These are phyloP conservation scores for Pedicia rivosa DNA, from an alignment of 2,888 invertebrate genomes.

Conservation along the genomic window DNA sequence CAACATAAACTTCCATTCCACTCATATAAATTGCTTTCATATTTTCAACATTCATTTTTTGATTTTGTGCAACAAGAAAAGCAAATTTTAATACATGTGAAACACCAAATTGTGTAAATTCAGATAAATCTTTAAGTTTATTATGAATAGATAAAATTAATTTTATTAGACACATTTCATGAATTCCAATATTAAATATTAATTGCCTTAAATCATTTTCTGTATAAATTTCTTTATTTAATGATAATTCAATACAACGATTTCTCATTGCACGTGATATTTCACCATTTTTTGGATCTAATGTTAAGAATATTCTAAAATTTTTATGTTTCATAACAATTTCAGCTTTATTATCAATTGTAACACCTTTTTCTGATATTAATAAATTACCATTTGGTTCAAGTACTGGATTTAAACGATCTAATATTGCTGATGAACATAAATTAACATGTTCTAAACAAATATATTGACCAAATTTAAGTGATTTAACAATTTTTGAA, in stretches of 20 bases:
- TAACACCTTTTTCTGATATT: slow-evolving; percentile 82
- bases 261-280: slow-evolving; percentile 98
- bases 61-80: slow-evolving; percentile 24
- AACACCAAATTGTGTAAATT: slow-evolving; percentile 23
- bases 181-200: slow-evolving; percentile 34
- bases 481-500: slow-evolving; percentile 69
- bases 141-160: slow-evolving; percentile 34
- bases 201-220: slow-evolving; percentile 36
- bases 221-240: slow-evolving; percentile 27
- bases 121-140: slow-evolving; percentile 20
- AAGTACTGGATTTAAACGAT: slow-evolving; percentile 86
- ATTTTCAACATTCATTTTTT: slow-evolving; percentile 21
- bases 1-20: slow-evolving; percentile 29
- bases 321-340: slow-evolving; percentile 70
- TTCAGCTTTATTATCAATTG: slow-evolving; percentile 44
- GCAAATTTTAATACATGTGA: slow-evolving; percentile 26
- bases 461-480: slow-evolving; percentile 70
- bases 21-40: slow-evolving; percentile 25
- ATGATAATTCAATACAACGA: slow-evolving; percentile 76
- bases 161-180: slow-evolving; percentile 26
- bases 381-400: slow-evolving; percentile 83
- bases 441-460: slow-evolving; percentile 87
- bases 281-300: slow-evolving; percentile 91
- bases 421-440: slow-evolving; percentile 91
- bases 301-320: slow-evolving; percentile 86